Conservation (phyloP, 2,888 invertebrate species). For the Epirrita christyi region DNA sequence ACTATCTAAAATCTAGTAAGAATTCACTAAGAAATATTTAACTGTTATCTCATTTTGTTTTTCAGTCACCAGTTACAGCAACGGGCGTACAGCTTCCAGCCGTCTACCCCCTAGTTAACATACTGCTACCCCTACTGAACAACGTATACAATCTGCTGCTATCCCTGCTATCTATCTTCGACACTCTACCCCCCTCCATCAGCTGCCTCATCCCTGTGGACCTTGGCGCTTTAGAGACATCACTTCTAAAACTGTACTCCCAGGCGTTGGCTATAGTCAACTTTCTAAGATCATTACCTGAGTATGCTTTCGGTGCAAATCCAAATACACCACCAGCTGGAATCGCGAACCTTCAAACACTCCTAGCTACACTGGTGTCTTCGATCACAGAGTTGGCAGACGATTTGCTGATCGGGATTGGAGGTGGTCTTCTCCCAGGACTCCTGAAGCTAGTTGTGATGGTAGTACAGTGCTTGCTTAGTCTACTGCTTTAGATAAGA, state of each 20-base stretch:
- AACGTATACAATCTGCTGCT: constrained; percentile 78
- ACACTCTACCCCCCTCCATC: constrained; percentile 71
- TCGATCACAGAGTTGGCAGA: constrained; percentile 66
- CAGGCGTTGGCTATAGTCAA: constrained; percentile 78
- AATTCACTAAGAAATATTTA: no score
- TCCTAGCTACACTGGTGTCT: constrained; percentile 60
- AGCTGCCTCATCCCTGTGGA: constrained; percentile 74
- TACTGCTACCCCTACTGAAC: constrained; percentile 72
- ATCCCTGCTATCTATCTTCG: constrained; percentile 75
- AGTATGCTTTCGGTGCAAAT: constrained; percentile 72
- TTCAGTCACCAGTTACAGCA: constrained; percentile 68
- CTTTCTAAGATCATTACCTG: constrained; percentile 67
- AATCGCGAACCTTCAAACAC: constrained; percentile 60
- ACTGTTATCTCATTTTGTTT: constrained; percentile 31
- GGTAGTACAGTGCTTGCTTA: constrained; percentile 63
- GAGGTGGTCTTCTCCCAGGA: constrained; percentile 71
- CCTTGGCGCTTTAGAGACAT: constrained; percentile 72
- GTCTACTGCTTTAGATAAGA: constrained; percentile 54
- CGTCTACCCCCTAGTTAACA: constrained; percentile 76
- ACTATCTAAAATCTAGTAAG: no score
- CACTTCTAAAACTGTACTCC: constrained; percentile 71
- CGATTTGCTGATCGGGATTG: constrained; percentile 64
- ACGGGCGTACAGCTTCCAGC: constrained; percentile 68
- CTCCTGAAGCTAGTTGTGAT: constrained; percentile 67
- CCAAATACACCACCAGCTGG: constrained; percentile 60